These are phyloP conservation scores for Hyla sarda DNA, from an alignment of 2,113 vertebrate genomes.

Conservation along the genomic window DNA sequence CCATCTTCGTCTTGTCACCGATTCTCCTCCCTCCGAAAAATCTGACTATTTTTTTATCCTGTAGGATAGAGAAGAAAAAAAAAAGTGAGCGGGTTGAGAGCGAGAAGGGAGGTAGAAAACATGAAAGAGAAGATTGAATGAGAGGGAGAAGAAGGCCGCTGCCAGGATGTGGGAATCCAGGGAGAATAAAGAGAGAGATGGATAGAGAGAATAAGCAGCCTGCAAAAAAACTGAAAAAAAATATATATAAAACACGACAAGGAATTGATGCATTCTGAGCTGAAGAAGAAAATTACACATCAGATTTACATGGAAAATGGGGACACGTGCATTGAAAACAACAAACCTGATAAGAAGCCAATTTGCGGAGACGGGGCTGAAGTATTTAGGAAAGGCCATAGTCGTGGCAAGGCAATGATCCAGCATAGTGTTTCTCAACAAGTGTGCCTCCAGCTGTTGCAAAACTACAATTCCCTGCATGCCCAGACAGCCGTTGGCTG, in stretches of 20 bases:
- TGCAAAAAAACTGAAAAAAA: not conserved
- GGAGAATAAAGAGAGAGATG: not conserved
- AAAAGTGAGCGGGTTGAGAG: slow-evolving; percentile 19
- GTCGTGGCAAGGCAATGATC: not conserved
- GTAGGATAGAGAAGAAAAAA: not conserved
- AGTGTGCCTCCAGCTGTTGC: too few species aligned
- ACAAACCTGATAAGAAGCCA: not conserved
- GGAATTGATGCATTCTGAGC: not conserved
- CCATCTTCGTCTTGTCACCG: slow-evolving; percentile 40
- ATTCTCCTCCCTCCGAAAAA: slow-evolving; percentile 15
- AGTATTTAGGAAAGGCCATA: not conserved
- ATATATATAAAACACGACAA: too few species aligned
- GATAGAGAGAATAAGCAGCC: not conserved
- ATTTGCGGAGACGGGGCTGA: not conserved
- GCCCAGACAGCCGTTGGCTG: too few species aligned
- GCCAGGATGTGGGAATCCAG: slow-evolving; percentile 5
- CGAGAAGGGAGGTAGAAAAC: slow-evolving; percentile 13
- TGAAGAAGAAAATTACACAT: not conserved
- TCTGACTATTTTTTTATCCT: slow-evolving; percentile 39
- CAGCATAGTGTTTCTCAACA: too few species aligned
- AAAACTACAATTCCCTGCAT: too few species aligned
- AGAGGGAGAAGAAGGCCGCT: slow-evolving; percentile 28
- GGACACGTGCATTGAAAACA: not conserved
- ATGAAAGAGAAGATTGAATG: slow-evolving; percentile 29
- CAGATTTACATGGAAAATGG: not conserved